A percentile compares a stretch with the other conserved stretches of the same genome.
Conservation (phyloP, 2,113 vertebrate species). For the Trogon surrucura region DNA sequence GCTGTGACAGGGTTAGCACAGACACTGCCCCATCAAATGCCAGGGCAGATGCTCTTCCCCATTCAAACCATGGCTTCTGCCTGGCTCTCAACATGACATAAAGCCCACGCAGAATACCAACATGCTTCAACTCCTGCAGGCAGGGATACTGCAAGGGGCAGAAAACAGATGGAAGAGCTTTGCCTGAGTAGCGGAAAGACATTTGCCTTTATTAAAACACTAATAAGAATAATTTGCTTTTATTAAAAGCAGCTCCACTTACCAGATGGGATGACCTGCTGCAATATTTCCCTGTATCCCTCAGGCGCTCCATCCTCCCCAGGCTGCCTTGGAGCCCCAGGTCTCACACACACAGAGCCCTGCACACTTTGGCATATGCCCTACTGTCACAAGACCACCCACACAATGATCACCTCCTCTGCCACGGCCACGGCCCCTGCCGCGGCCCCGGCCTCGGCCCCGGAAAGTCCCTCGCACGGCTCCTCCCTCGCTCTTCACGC, state of each 20-base stretch:
- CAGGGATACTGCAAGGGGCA: background rate
- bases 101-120: background rate
- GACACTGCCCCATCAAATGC: background rate
- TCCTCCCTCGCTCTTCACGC: slow-evolving; percentile 96
- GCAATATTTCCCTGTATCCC: background rate
- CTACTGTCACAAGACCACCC: slow-evolving; percentile 22
- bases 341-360: background rate
- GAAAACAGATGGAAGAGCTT: background rate
- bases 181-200: background rate
- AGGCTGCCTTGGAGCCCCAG: background rate
- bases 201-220: background rate
- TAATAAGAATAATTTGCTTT: background rate
- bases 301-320: background rate
- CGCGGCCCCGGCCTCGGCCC: slow-evolving; percentile 90
- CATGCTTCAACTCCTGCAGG: background rate
- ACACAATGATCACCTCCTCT: slow-evolving; percentile 84
- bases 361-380: background rate
- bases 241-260: background rate
- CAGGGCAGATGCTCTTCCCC: background rate
- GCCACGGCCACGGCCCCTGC: slow-evolving; percentile 89
- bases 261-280: background rate
- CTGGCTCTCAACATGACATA: background rate
- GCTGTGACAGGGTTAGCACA: background rate
- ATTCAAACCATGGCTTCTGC: background rate
- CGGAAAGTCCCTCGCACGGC: slow-evolving; percentile 91